Evolutionary conservation across 2,888 invertebrate species (phyloP), one percentile per base, ranked within the genome.

Genomic region (Harmothoe impar): DNA sequence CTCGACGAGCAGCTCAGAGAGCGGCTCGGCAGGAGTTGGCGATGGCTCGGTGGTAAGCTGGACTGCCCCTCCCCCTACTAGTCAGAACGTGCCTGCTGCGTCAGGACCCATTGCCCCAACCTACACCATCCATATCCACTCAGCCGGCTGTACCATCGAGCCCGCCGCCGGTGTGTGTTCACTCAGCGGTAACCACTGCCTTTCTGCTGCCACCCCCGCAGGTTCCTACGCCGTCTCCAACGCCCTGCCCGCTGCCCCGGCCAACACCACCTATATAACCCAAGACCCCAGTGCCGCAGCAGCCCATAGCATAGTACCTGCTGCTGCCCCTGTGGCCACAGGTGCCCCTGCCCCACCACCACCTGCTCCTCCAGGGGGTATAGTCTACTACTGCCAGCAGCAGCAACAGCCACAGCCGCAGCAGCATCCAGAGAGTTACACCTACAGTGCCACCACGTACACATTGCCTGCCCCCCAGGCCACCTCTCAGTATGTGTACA

Each of bases 111-210:
- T 35, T 1, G 33, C 86, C 17, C 90, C 90, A 31, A 81, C 81
- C 52, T 90, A 90, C 81, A 90, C 90, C 33, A 90, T 90, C 78
- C 90, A 90, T 33, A 86, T 86, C 29, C 25, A 31, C 56, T 86
- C 86, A 29, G 33, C 25, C 7, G 54, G 86, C 56, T 54, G 86
- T 29, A 86, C 15, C 33, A 31, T 86, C 29, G 86, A 86, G 33
- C 54, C 86, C 25, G 0, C 33, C 17, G 12, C 72, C 25, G 72
- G 72, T 3, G 25, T 35, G 15, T 33, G n/a, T 35, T 29, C 84
- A 17, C 29, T 23, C 35, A 17, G 1, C 3, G 33, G 12, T 23
- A 81, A 81, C 81, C 33, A 15, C 15, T 31, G 81, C 23, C 1
- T 72, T 52, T 54, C 86, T 54, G 20, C 17, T 29, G 15, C 86